A percentile compares a stretch with the other conserved stretches of the same genome.
Conservation (phyloP, 2,888 invertebrate genomes). For the Marasmarcha lunaedactyla region DNA sequence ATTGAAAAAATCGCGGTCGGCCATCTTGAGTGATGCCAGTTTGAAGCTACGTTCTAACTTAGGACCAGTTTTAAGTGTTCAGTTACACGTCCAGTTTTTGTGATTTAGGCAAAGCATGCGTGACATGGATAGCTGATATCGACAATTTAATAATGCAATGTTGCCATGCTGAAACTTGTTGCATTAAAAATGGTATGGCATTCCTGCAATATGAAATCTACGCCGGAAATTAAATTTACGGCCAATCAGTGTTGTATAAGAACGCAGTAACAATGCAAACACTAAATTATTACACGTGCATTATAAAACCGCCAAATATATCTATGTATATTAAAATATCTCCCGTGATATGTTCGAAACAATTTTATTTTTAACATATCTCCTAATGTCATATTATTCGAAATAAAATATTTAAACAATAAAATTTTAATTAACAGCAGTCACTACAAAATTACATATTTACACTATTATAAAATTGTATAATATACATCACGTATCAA, state of each 20-base stretch:
- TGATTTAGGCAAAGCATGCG: constrained; percentile 60
- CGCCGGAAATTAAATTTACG: not conserved
- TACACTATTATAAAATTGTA: constrained; percentile 63
- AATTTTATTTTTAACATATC: constrained; percentile 29
- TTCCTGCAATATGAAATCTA: not conserved
- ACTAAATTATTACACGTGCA: too few relatives aligned
- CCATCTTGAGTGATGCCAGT: too few relatives aligned
- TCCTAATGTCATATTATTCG: constrained; percentile 24
- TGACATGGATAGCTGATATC: constrained; percentile 53
- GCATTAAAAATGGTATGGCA: not conserved
- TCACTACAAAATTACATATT: constrained; percentile 58
- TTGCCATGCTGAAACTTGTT: not conserved
- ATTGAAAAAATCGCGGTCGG: constrained; percentile 23
- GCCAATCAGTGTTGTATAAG: not conserved
- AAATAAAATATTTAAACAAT: constrained; percentile 25
- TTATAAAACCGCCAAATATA: too few relatives aligned
- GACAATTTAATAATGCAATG: constrained; percentile 25
- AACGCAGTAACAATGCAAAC: too few relatives aligned
- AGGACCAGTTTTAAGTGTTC: constrained; percentile 63
- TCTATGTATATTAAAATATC: too few relatives aligned
- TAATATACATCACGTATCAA: constrained; percentile 61
- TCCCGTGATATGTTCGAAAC: constrained; percentile 1
- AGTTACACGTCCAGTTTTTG: constrained; percentile 61
- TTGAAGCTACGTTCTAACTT: constrained; percentile 31
- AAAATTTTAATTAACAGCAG: constrained; percentile 40